Percentiles rank a stretch among this genome's conserved stretches.
Conservation (phyloP, 1,140 invertebrate genomes). For the Brachionus calyciflorus region DNA sequence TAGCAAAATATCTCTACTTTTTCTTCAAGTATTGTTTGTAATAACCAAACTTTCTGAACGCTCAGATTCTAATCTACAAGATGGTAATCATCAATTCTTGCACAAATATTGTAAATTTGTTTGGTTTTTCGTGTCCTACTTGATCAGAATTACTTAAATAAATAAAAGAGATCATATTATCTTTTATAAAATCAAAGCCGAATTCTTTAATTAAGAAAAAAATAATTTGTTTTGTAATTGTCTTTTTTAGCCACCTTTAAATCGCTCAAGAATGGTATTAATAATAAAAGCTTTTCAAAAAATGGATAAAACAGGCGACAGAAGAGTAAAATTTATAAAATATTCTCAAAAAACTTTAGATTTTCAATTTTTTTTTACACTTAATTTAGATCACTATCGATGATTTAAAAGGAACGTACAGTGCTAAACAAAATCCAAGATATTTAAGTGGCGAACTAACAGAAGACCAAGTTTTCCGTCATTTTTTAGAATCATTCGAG, state of each 20-base stretch:
- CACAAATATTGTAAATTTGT: too few relatives aligned
- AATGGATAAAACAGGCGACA: slow-evolving; percentile 77
- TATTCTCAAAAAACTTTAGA: not conserved
- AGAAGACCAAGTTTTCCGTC: slow-evolving; percentile 78
- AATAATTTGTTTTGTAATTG: too few relatives aligned
- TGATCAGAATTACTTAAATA: too few relatives aligned
- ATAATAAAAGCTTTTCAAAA: slow-evolving; percentile 79
- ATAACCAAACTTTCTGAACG: too few relatives aligned
- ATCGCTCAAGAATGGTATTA: slow-evolving; percentile 69
- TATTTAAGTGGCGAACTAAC: slow-evolving; percentile 82
- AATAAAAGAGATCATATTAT: too few relatives aligned
- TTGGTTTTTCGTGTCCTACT: too few relatives aligned
- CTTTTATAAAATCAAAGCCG: too few relatives aligned
- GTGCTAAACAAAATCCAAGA: slow-evolving; percentile 73
- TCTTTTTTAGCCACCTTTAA: slow-evolving; percentile 76
- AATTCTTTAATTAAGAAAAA: too few relatives aligned
- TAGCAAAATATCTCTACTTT: too few relatives aligned
- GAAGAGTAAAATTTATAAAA: not conserved
- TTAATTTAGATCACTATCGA: slow-evolving; percentile 53
- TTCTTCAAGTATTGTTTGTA: too few relatives aligned
- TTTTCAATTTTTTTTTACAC: slow-evolving; percentile 47
- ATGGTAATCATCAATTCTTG: too few relatives aligned
- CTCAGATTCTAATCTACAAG: too few relatives aligned
- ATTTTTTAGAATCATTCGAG: slow-evolving; percentile 84
- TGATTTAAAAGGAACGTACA: slow-evolving; percentile 69